Evolutionary conservation across 2,797 vertebrate genomes (phyloP).

Genomic region (Arctocebus calabarensis): DNA sequence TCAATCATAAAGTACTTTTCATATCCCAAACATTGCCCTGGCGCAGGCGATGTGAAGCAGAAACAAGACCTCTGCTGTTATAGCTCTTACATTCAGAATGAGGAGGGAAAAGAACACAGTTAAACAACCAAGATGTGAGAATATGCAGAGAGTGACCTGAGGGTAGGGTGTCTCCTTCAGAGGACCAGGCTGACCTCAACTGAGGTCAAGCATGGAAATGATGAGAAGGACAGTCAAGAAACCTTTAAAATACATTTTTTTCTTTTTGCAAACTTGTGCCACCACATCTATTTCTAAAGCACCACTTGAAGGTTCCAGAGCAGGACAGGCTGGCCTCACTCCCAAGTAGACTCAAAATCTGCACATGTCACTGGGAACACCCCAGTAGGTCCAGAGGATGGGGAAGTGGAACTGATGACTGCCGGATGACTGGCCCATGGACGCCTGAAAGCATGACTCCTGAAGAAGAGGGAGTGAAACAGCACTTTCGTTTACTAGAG

Average conservation of each 20-base stretch:
- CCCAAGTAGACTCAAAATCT: background rate
- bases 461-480: background rate
- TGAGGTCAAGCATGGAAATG: background rate
- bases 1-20: background rate
- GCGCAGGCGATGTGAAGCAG: background rate
- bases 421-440: background rate
- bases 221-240: background rate
- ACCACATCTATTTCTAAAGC: background rate
- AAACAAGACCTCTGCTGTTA: background rate
- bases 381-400: background rate
- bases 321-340: background rate
- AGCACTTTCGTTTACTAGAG: background rate
- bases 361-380: background rate
- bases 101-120: background rate
- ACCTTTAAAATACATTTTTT: background rate
- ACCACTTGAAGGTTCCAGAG: background rate
- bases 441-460: background rate
- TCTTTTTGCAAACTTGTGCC: background rate
- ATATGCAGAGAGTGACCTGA: background rate
- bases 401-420: background rate
- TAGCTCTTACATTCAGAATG: background rate
- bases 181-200: background rate
- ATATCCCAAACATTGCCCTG: background rate
- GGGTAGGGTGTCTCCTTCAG: background rate
- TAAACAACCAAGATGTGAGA: background rate